Percentiles rank a stretch among this genome's conserved stretches.
Evolutionary conservation across 2,888 invertebrate species (phyloP).

Genomic region (Dryadula phaetusa): DNA sequence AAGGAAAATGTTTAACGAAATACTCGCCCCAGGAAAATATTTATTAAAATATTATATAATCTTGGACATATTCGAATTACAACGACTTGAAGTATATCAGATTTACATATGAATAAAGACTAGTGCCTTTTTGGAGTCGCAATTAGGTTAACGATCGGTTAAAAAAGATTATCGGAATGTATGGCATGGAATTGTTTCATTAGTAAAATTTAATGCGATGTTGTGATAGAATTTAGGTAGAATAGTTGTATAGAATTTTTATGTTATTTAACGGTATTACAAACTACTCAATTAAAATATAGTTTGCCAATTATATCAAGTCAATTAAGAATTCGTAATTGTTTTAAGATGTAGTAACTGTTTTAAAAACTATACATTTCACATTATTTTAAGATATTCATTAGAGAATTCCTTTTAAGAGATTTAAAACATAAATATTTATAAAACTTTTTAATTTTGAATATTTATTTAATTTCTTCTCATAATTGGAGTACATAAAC

Average conservation of each 20-base stretch:
- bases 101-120: conserved; percentile 58
- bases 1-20: not conserved
- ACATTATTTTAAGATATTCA: not conserved
- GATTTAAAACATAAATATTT: not conserved
- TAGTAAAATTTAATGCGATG: conserved; percentile 49
- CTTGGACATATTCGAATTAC: conserved; percentile 49
- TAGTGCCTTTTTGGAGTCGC: conserved; percentile 73
- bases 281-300: not conserved
- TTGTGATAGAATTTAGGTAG: conserved; percentile 54
- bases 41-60: conserved; percentile 17
- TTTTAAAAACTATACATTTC: not conserved
- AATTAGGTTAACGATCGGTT: conserved; percentile 53
- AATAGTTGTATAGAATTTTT: conserved; percentile 29
- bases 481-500: not conserved
- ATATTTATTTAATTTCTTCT: not conserved
- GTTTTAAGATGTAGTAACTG: not conserved
- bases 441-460: not conserved
- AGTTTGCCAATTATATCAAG: conserved; percentile 1
- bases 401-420: not conserved
- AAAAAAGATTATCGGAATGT: conserved; percentile 36
- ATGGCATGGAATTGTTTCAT: conserved; percentile 35
- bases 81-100: conserved; percentile 65
- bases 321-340: conserved; percentile 6
- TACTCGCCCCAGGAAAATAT: conserved; percentile 7
- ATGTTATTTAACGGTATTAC: conserved; percentile 9